Evolutionary conservation across 2,113 vertebrate species (phyloP).

Genomic region (Micromys minutus): DNA sequence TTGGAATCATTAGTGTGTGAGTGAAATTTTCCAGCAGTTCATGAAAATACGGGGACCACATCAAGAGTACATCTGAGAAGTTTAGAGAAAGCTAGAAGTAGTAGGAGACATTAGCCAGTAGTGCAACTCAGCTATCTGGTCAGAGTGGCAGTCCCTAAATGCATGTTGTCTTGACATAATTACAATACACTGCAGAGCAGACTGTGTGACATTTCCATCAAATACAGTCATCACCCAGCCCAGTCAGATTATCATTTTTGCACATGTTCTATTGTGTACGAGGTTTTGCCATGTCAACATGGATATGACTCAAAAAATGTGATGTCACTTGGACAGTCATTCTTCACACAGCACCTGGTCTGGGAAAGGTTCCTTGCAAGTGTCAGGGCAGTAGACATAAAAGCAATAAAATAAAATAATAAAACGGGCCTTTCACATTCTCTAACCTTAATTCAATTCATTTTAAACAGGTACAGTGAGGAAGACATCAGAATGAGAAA

Average conservation of each 20-base stretch:
- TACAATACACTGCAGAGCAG: background rate
- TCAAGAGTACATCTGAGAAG: conserved; percentile 72
- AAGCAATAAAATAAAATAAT: background rate
- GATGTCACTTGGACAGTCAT: background rate
- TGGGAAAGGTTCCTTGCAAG: conserved; percentile 29
- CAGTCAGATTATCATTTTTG: conserved; percentile 16
- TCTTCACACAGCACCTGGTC: background rate
- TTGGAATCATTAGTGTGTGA: conserved; percentile 83
- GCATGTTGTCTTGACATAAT: background rate
- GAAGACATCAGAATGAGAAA: background rate
- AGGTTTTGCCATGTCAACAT: conserved; percentile 20
- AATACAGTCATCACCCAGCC: background rate
- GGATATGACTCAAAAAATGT: conserved; percentile 38
- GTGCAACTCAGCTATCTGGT: background rate
- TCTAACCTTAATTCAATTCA: background rate
- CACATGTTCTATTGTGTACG: background rate
- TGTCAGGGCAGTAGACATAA: conserved; percentile 18
- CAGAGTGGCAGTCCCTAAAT: background rate
- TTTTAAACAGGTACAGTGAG: background rate
- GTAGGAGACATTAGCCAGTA: conserved; percentile 35
- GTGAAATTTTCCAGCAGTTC: conserved; percentile 87
- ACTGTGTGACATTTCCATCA: background rate
- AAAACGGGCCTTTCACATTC: conserved; percentile 1
- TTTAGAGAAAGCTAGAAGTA: conserved; percentile 51
- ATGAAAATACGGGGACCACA: conserved; percentile 76